Conservation (phyloP, 2,888 invertebrate species). For the Dynastes hyllus region DNA sequence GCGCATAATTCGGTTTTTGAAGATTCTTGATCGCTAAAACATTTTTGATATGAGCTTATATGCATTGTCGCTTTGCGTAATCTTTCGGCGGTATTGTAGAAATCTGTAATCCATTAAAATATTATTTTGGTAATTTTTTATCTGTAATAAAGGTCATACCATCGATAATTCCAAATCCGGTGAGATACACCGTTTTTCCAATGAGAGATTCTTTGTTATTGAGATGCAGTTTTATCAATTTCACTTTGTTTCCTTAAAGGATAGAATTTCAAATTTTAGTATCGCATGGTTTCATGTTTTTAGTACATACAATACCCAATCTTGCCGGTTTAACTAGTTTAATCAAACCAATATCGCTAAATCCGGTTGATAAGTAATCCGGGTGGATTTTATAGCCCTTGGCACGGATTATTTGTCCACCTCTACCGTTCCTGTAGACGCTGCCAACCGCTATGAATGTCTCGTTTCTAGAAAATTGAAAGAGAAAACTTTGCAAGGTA, state of each 20-base stretch:
- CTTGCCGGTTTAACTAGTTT: constrained; percentile 62
- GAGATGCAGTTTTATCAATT: constrained; percentile 64
- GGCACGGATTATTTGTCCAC: constrained; percentile 64
- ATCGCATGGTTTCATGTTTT: background rate
- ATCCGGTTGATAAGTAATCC: constrained; percentile 63
- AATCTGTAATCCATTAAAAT: constrained; percentile 59
- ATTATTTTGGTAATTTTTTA: background rate
- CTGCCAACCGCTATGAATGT: constrained; percentile 66
- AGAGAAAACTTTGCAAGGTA: background rate
- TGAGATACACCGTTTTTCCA: constrained; percentile 66
- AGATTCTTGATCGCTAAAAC: constrained; percentile 61
- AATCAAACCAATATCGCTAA: constrained; percentile 66
- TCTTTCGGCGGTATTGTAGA: constrained; percentile 64
- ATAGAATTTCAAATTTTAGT: background rate
- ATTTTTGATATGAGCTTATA: constrained; percentile 64
- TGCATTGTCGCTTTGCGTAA: constrained; percentile 66
- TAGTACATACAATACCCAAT: constrained; percentile 59
- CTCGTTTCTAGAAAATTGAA: constrained; percentile 60
- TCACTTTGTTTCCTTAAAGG: constrained; percentile 62
- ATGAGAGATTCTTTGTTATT: constrained; percentile 64
- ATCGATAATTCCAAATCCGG: constrained; percentile 68
- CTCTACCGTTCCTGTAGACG: constrained; percentile 63
- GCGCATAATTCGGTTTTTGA: constrained; percentile 64
- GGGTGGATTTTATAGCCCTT: constrained; percentile 64
- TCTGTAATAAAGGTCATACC: constrained; percentile 59